A percentile compares a stretch with the other conserved stretches of the same genome.
These are phyloP conservation scores for Xiphophorus hellerii DNA, from an alignment of 2,113 vertebrate genomes.

Conservation along the genomic window DNA sequence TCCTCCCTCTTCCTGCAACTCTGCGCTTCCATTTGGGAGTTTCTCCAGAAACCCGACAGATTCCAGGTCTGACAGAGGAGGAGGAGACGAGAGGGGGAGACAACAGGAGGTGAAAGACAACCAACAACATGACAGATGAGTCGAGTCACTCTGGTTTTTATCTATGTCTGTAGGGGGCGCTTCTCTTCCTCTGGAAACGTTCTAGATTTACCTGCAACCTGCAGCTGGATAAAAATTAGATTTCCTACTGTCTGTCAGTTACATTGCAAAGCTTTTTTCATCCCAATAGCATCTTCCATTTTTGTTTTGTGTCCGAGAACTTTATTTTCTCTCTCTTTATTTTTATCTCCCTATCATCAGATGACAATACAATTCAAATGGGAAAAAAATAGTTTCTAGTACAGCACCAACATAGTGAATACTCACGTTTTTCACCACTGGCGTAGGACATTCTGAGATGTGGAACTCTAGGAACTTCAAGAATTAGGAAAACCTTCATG, in stretches of 20 bases:
- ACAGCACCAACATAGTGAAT: too few species aligned
- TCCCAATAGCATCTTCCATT: too few species aligned
- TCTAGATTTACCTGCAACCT: not conserved
- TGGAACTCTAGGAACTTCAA: not conserved
- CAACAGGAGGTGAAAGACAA: not conserved
- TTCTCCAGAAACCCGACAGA: not conserved
- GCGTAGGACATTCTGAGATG: too few species aligned
- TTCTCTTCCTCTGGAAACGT: not conserved
- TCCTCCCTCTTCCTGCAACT: not conserved
- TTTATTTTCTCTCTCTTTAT: too few species aligned
- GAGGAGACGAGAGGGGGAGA: conserved; percentile 1
- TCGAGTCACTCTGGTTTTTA: not conserved
- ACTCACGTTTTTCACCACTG: too few species aligned
- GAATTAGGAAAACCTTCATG: not conserved
- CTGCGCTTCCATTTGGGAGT: not conserved
- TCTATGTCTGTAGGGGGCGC: not conserved
- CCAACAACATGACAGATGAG: not conserved
- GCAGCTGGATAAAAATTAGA: too few species aligned
- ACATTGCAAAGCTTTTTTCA: too few species aligned
- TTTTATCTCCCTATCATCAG: too few species aligned
- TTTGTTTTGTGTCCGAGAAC: too few species aligned
- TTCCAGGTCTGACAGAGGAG: not conserved
- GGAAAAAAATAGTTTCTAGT: accelerated
- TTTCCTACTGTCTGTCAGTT: too few species aligned
- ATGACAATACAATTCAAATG: too few species aligned